Percentiles rank a stretch among this genome's conserved stretches.
Evolutionary conservation across 2,888 invertebrate genomes (phyloP).

Genomic region (Andrena bicolor): DNA sequence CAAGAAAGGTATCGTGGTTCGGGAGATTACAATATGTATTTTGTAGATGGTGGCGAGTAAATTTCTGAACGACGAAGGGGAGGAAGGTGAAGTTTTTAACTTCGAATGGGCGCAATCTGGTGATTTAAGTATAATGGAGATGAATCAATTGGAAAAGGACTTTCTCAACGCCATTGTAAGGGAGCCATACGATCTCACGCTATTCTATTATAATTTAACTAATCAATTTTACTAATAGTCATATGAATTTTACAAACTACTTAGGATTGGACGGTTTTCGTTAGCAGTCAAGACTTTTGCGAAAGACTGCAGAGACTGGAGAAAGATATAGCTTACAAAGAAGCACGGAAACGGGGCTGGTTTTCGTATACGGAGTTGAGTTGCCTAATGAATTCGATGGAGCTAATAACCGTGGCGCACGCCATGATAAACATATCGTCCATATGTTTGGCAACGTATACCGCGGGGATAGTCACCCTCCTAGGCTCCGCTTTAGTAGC

Average conservation of each 20-base stretch:
- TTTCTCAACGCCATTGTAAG: constrained; percentile 96
- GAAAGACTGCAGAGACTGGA: constrained; percentile 90
- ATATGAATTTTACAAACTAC: neutral
- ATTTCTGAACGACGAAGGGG: constrained; percentile 96
- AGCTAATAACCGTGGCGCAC: constrained; percentile 85
- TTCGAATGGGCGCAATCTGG: constrained; percentile 97
- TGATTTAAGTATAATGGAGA: constrained; percentile 89
- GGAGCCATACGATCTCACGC: constrained; percentile 62
- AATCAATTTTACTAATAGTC: neutral
- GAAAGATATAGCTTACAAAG: constrained; percentile 89
- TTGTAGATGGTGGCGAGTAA: constrained; percentile 97
- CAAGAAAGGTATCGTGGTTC: neutral
- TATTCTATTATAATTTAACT: constrained; percentile 12
- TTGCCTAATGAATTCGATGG: constrained; percentile 86
- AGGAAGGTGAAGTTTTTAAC: constrained; percentile 95
- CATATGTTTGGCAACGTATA: constrained; percentile 88
- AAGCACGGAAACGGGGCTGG: constrained; percentile 91
- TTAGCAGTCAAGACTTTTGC: constrained; percentile 91
- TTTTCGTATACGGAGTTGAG: constrained; percentile 93
- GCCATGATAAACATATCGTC: constrained; percentile 86
- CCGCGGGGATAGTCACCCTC: constrained; percentile 87
- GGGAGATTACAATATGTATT: neutral
- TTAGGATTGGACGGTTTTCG: constrained; percentile 95
- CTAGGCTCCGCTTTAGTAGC: constrained; percentile 87
- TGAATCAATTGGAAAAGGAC: constrained; percentile 94